Evolutionary conservation across 1,140 invertebrate species (phyloP), one percentile per base, ranked within the genome.

Genomic region (Hylyphantes graminicola): DNA sequence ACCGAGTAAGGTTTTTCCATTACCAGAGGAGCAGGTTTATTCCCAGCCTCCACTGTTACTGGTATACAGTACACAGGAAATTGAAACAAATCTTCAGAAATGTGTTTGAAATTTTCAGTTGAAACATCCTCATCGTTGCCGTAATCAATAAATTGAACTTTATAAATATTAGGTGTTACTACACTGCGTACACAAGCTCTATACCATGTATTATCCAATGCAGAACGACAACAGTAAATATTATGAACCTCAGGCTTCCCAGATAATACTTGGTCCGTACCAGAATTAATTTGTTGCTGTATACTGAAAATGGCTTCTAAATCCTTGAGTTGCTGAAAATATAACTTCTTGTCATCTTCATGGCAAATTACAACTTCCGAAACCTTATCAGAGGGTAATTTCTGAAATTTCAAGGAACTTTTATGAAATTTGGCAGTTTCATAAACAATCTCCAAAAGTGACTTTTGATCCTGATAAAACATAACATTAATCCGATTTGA

Each of bases 121-220:
- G 9, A 53, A n/a, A 73, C 9, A 5, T 57, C 13, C 70, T 68
- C 65, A 21, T 55, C 15, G 48, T 81, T 81, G 21, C 79, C 79
- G 73, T 35, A 81, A 63, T 81, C 79, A 73, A 81, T 72, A 54
- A 72, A 81, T 7, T 61, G 51, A 7, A 73, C 68, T 19, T 19
- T 63, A 73, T 19, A 61, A 53, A 0, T 61, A 50, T 19, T 68
- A 12, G 13, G 11, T 8, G 9, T 4, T 1, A 63, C 13, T 17
- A 63, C 55, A 63, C 65, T 51, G 7, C 54, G 12, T 15, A 81
- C 19, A 7, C 6, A 61, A 53, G 17, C 50, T 63, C 79, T 55
- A 59, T 73, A 81, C 57, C 68, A 81, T 35, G 1, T 35, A 35
- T 59, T 17, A 63, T 10, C 68, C 79, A 63, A 73, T 68, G 64